Evolutionary conservation across 2,113 vertebrate species (phyloP), one percentile per base, ranked within the genome.

Genomic region (Cariama cristata): DNA sequence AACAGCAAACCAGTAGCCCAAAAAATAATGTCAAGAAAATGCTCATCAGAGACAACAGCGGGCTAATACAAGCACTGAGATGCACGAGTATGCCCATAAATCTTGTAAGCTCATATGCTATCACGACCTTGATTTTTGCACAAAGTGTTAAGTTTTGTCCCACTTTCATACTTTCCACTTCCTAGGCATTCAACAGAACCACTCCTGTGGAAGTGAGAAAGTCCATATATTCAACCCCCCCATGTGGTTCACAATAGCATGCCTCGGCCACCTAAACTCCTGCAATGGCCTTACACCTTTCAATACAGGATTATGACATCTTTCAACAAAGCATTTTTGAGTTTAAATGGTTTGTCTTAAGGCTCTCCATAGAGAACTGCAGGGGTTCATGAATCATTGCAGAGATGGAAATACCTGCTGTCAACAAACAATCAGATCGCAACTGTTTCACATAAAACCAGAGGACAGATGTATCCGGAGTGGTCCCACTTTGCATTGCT

Each of bases 401-500:
- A 55, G 84, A 91, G 77, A 91, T 60, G 73, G 84, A 90, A 93
- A 89, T 91, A 89, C 87, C 83, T 94, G 89, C 96, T 90, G 87
- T 81, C 95, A 85, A 49, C 88, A 95, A 90, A 83, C 74, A 89
- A 59, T 86, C 81, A 35, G 42, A 73, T 35, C 1, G 0, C 76
- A 91, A 94, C 90, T 94, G 85, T 71, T 89, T 45, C 94, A 55
- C 85, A 35, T 92, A 95, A 93, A 94, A 62, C 45, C 59, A 63
- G 96, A 80, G 87, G 85, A 90, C 86, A 94, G 89, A 86, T 55
- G n/a, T 49, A 47, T 84, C 72, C 2, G 0, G 79, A 84, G 63
- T 30, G 55, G 83, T 88, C 88, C 68, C 72, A 74, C 82, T 83
- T 22, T 12, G 66, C 71, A 11, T 4, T 88, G 49, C 71, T 88